Base-by-base conservation (phyloP, 2,113 vertebrate species). In the Sander vitreus region DNA sequence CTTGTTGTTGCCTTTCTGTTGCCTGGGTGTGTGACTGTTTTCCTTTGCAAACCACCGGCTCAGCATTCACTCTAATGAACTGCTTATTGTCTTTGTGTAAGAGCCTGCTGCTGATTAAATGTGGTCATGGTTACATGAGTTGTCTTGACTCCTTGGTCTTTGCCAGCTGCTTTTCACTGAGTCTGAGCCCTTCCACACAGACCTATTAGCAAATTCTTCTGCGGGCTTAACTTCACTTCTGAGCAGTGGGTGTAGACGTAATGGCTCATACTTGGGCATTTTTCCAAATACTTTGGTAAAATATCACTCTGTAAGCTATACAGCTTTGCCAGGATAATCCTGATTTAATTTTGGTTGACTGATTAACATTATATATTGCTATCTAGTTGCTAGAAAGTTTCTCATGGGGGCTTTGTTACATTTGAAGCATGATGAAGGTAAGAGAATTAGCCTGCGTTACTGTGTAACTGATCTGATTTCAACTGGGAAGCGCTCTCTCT, bases 141-240 rank as follows among this genome's bases (percentile, higher is more conserved):
- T 59, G 75, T 80, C 92, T 73, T 78, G 88, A 89, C 91, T 92
- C 83, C 58, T 79, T 73, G 83, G 45, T 87, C 85, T 87, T 59
- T 86, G 88, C 89, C 86, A 90, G 87, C 85, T 86, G 77, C 81
- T 78, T 85, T 90, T 82, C 78, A 79, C 78, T 25, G 60, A 62
- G 80, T 80, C 80, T 82, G 77, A 91, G 88, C 77, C 66, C 87
- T 81, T 89, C 89, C 90, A 80, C 67, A 58, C 88, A 89, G 81
- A 85, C 85, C 86, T 91, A 92, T 95, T 93, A 94, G 89, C 48
- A 76, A 87, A 94, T 93, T 94, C 92, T 88, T 93, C 77, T 58
- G 69, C 2, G n/a, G 83, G 90, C 91, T 94, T 93, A 94, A 77
- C 60, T 85, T 94, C 93, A 91, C 90, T 84, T 91, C 87, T 86